phyloP scores from a whole-genome alignment of 2,888 invertebrate species.

The Minunthozetes semirufus region DNA sequence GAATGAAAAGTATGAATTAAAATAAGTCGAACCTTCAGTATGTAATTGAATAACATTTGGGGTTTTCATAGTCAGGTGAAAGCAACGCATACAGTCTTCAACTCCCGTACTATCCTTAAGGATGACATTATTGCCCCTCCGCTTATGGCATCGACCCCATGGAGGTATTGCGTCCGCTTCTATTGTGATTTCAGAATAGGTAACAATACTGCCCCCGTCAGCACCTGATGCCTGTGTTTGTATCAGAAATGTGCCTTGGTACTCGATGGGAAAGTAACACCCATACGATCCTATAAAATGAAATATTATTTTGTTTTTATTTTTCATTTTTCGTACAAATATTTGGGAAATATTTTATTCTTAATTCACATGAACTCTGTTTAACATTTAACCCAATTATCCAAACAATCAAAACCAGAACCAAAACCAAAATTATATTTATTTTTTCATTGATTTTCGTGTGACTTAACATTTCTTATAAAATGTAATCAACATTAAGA shows the following conservation, averaged over 20 bases:
- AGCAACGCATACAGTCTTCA: slow-evolving; percentile 58
- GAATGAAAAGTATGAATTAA: too few species aligned
- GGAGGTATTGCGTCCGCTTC: slow-evolving; percentile 59
- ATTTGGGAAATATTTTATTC: too few species aligned
- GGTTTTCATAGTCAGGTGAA: slow-evolving; percentile 57
- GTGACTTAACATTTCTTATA: too few species aligned
- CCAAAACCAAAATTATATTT: too few species aligned
- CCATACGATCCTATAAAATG: slow-evolving; percentile 8
- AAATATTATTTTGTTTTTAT: background rate
- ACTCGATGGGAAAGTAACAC: slow-evolving; percentile 61
- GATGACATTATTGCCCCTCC: slow-evolving; percentile 58
- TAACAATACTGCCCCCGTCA: slow-evolving; percentile 50
- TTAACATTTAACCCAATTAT: background rate
- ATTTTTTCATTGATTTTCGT: too few species aligned
- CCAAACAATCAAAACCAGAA: background rate
- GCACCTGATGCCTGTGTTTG: slow-evolving; percentile 50
- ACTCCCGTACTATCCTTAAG: slow-evolving; percentile 57
- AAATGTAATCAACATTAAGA: background rate
- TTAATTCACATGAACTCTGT: too few species aligned
- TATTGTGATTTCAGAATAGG: slow-evolving; percentile 58
- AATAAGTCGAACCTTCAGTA: slow-evolving; percentile 49
- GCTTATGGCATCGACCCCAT: slow-evolving; percentile 59
- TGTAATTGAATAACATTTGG: slow-evolving; percentile 58
- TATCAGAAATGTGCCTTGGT: slow-evolving; percentile 60
- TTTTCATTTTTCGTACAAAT: background rate